Percentiles rank a stretch among this genome's conserved stretches.
These are phyloP conservation scores for Ecliptopera silaceata DNA, from an alignment of 2,888 invertebrate genomes.

Conservation along the genomic window DNA sequence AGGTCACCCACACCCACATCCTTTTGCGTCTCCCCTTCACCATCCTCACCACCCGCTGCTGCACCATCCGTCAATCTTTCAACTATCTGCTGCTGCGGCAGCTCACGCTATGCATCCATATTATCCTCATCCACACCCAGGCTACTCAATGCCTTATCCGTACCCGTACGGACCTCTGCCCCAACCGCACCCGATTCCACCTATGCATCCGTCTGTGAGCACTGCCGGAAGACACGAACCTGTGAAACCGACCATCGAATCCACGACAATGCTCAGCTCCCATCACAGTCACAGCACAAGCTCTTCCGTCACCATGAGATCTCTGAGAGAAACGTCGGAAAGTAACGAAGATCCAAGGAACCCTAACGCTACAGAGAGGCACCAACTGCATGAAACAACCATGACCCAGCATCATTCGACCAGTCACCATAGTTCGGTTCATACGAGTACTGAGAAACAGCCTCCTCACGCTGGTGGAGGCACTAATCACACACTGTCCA, in stretches of 20 bases:
- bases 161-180: conserved; percentile 89
- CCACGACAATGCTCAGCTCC: conserved; percentile 86
- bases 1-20: conserved; percentile 86
- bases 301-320: conserved; percentile 87
- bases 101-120: conserved; percentile 88
- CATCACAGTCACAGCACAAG: conserved; percentile 89
- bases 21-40: conserved; percentile 86
- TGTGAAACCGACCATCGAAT: conserved; percentile 83
- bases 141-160: conserved; percentile 87
- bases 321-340: conserved; percentile 84
- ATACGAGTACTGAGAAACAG: conserved; percentile 85
- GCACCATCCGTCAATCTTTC: conserved; percentile 82
- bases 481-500: conserved; percentile 84
- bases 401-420: conserved; percentile 86
- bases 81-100: conserved; percentile 84
- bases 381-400: conserved; percentile 85
- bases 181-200: conserved; percentile 89
- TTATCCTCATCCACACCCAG: conserved; percentile 86
- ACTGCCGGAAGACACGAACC: conserved; percentile 76
- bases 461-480: conserved; percentile 78
- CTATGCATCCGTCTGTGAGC: conserved; percentile 81
- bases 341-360: conserved; percentile 75
- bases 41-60: conserved; percentile 89
- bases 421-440: conserved; percentile 85
- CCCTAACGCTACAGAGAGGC: conserved; percentile 80